Conservation (phyloP, 2,888 invertebrate genomes). For the Ditula angustiorana region DNA sequence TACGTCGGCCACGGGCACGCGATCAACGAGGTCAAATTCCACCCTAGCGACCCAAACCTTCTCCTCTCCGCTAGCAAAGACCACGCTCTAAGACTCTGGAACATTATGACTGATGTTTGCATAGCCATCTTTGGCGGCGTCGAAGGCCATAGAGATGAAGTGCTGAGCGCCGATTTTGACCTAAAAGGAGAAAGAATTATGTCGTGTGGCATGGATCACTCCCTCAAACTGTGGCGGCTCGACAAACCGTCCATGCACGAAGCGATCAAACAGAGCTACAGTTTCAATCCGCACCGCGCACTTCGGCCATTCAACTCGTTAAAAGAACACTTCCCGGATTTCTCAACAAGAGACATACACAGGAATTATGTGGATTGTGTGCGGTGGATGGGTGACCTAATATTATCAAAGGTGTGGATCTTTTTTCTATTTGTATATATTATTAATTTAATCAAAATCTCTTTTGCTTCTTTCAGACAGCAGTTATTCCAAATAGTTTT, state of each 20-base stretch:
- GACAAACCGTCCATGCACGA: conserved; percentile 93
- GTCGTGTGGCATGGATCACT: conserved; percentile 99
- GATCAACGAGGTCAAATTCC: conserved; percentile 91
- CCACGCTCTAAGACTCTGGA: conserved; percentile 96
- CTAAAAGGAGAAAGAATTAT: conserved; percentile 93
- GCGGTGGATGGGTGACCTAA: conserved; percentile 97
- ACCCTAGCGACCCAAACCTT: conserved; percentile 95
- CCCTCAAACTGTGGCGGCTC: conserved; percentile 97
- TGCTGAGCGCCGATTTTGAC: conserved; percentile 92
- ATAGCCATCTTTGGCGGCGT: conserved; percentile 98
- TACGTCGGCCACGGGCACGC: conserved; percentile 92
- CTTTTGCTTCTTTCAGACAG: too few relatives aligned
- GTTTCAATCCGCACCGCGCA: conserved; percentile 91
- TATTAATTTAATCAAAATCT: too few relatives aligned
- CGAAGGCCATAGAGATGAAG: conserved; percentile 96
- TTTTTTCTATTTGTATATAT: background rate
- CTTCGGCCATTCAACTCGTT: conserved; percentile 94
- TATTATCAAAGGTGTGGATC: conserved; percentile 91
- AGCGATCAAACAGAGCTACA: conserved; percentile 94
- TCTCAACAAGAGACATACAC: conserved; percentile 98
- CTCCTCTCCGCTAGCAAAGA: conserved; percentile 97
- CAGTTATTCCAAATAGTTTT: too few relatives aligned
- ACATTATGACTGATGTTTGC: conserved; percentile 96
- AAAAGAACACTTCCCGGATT: conserved; percentile 97
- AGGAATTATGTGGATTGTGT: conserved; percentile 99